Conservation (phyloP, 1,140 invertebrate species). For the Heliconius hermathena region DNA sequence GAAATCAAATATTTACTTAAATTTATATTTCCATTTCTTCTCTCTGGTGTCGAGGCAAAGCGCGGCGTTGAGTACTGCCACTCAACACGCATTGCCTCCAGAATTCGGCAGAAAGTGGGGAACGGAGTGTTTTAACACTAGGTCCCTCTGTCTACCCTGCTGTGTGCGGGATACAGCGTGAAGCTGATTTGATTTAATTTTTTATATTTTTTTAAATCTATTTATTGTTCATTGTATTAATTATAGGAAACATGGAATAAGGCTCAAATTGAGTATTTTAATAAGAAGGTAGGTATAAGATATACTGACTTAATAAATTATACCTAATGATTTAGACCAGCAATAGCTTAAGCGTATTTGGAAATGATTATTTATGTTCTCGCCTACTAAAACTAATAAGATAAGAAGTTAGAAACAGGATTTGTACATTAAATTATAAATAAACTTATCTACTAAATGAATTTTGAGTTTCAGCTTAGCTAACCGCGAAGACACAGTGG, state of each 20-base stretch:
- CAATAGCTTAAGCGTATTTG: slow-evolving; percentile 1
- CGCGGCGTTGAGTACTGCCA: too few relatives aligned
- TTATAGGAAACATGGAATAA: background rate
- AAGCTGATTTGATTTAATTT: too few relatives aligned
- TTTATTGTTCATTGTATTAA: background rate
- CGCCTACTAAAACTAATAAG: background rate
- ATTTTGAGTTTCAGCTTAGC: background rate
- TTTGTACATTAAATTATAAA: background rate
- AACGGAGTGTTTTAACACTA: too few relatives aligned
- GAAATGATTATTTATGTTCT: slow-evolving; percentile 3
- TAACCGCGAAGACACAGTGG: background rate
- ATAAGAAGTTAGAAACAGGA: slow-evolving; percentile 7
- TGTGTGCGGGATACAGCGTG: too few relatives aligned
- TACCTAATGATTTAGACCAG: background rate
- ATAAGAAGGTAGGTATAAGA: background rate
- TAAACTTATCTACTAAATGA: background rate
- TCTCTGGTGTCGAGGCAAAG: too few relatives aligned
- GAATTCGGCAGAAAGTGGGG: too few relatives aligned
- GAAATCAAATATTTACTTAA: too few relatives aligned
- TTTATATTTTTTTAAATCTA: too few relatives aligned
- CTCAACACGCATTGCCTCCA: too few relatives aligned
- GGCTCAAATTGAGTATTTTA: background rate
- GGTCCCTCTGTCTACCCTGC: too few relatives aligned
- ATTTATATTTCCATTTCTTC: too few relatives aligned
- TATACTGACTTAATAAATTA: background rate